Evolutionary conservation across 1,140 invertebrate genomes (phyloP), one percentile per base, ranked within the genome.

Genomic region (Cardiocondyla obscurior): DNA sequence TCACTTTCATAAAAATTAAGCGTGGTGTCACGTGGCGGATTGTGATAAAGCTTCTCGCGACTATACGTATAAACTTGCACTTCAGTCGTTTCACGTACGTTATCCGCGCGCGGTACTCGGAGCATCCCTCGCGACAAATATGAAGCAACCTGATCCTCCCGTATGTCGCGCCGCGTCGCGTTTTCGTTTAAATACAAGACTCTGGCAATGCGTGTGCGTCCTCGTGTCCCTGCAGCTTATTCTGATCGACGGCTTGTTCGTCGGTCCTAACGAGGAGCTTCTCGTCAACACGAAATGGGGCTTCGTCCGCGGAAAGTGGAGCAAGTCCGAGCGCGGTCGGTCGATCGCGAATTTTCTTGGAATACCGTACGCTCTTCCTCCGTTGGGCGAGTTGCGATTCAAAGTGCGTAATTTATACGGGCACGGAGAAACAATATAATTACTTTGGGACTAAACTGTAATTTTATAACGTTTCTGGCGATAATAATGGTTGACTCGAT

Each of bases 351-450:
- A 86, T 12, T 94, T 90, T 85, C 85, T 93, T 5, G 93, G 93
- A 0, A 79, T 94, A 12, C 93, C 93, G 0, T 94, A 92, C 14
- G 93, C 93, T 12, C 49, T 89, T 60, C 90, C 93, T 5, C 93
- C 93, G 0, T 1, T 92, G 0, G 90, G 87, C 0, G 53, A 84
- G 1, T 82, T 93, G 0, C 86, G 93, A 42, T 93, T 94, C 55
- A 86, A 88, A 89, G 93, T 93, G 81, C 72, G 44, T 76, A 67
- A n/a, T 62, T 14, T 19, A 51, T 14, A 49, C 30, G 0, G 19
- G 28, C 55, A 2, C 0, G 22, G n/a, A n/a, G n/a, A n/a, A n/a
- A n/a, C n/a, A n/a, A n/a, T n/a, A n/a, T n/a, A n/a, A n/a, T n/a
- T n/a, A n/a, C n/a, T n/a, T n/a, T n/a, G n/a, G n/a, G n/a, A n/a